A percentile compares a stretch with the other conserved stretches of the same genome.
Evolutionary conservation across 2,888 invertebrate species (phyloP).

Genomic region (Macrostomum cliftonense): DNA sequence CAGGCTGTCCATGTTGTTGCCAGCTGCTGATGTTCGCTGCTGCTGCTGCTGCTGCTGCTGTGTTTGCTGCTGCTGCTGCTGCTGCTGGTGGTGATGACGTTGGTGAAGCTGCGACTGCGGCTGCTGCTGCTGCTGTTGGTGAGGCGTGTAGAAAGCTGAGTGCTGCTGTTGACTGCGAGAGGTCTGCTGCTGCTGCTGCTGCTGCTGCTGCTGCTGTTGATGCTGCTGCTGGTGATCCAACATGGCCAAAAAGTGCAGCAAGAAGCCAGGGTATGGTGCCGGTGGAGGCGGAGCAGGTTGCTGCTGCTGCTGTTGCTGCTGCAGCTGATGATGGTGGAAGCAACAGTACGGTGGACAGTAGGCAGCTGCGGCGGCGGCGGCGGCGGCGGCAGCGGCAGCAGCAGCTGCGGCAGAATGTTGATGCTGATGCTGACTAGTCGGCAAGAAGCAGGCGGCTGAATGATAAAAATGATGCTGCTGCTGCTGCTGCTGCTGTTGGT

Average conservation of each 20-base stretch:
- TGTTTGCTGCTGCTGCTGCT: too few species aligned
- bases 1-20: slow-evolving; percentile 43
- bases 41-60: neutral
- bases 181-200: too few species aligned
- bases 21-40: neutral
- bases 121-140: too few species aligned
- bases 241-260: slow-evolving; percentile 72
- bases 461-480: too few species aligned
- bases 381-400: slow-evolving; percentile 26
- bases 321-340: slow-evolving; percentile 4
- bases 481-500: too few species aligned
- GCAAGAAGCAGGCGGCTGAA: too few species aligned
- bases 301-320: too few species aligned
- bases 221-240: slow-evolving; percentile 62
- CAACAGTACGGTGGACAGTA: slow-evolving; percentile 21
- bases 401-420: slow-evolving; percentile 15
- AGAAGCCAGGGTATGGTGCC: slow-evolving; percentile 51
- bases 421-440: too few species aligned
- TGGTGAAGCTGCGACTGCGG: too few species aligned
- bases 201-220: neutral
- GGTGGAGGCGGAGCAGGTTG: slow-evolving; percentile 4
- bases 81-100: too few species aligned
- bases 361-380: slow-evolving; percentile 33
- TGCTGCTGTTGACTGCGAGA: too few species aligned
- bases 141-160: too few species aligned